Percentiles rank a stretch among this genome's conserved stretches.
Conservation (phyloP, 2,888 invertebrate species). For the Chymomyza amoena region DNA sequence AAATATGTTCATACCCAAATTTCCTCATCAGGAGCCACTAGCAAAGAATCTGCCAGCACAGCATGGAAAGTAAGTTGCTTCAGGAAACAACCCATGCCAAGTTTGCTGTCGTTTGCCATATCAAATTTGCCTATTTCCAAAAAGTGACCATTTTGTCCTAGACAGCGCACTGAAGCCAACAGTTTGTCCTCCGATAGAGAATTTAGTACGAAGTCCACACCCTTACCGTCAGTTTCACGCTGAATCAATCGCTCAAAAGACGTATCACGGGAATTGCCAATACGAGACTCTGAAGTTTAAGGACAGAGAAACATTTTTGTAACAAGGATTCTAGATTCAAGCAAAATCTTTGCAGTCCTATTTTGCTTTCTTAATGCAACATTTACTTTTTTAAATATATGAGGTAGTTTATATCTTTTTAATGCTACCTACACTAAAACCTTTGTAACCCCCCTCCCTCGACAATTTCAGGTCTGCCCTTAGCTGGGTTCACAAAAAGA, state of each 20-base stretch:
- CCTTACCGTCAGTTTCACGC: conserved; percentile 88
- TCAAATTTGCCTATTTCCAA: conserved; percentile 94
- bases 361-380: too few relatives aligned
- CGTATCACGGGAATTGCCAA: conserved; percentile 92
- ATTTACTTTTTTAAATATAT: too few relatives aligned
- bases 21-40: conserved; percentile 80
- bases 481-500: too few relatives aligned
- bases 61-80: conserved; percentile 88
- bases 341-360: too few relatives aligned
- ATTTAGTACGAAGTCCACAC: conserved; percentile 95
- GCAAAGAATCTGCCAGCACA: conserved; percentile 86
- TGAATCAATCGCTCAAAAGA: conserved; percentile 93
- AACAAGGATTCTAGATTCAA: too few relatives aligned
- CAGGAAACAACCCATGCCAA: conserved; percentile 84
- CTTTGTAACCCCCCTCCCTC: too few relatives aligned
- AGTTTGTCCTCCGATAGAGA: conserved; percentile 95
- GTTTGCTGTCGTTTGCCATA: conserved; percentile 83
- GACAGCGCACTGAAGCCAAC: conserved; percentile 83
- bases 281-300: conserved; percentile 80
- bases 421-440: too few relatives aligned
- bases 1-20: conserved; percentile 51
- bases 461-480: too few relatives aligned
- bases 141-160: conserved; percentile 84
- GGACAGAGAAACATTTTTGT: too few relatives aligned
- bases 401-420: too few relatives aligned